These are phyloP conservation scores for Gulo gulo DNA, from an alignment of 2,113 vertebrate genomes.

Conservation along the genomic window DNA sequence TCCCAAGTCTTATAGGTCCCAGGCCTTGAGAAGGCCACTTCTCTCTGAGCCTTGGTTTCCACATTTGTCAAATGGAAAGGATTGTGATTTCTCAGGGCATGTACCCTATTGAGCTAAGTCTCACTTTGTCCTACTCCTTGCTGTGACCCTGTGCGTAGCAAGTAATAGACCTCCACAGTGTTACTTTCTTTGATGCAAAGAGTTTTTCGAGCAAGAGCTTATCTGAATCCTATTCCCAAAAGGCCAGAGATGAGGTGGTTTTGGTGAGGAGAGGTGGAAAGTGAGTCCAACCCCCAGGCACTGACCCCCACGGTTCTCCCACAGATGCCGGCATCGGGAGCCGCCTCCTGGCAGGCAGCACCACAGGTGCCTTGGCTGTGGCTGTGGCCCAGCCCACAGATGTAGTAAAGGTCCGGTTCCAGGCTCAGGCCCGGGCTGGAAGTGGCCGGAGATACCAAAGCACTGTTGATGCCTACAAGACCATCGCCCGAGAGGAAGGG, in stretches of 20 bases:
- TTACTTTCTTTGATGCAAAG: neutral
- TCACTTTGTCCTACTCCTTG: neutral
- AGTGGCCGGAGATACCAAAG: conserved; percentile 87
- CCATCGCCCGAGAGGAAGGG: conserved; percentile 90
- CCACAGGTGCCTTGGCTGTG: conserved; percentile 92
- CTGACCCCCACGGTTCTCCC: neutral
- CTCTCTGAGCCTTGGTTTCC: neutral
- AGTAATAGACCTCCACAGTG: neutral
- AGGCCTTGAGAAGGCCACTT: neutral
- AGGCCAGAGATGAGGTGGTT: neutral
- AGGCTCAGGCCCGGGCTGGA: conserved; percentile 85
- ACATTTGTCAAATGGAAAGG: conserved; percentile 4
- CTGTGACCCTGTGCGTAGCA: neutral
- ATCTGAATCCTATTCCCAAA: neutral
- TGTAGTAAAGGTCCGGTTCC: conserved; percentile 93
- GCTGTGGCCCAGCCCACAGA: conserved; percentile 92
- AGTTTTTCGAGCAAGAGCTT: neutral
- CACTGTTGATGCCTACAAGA: conserved; percentile 91
- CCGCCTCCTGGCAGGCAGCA: conserved; percentile 90
- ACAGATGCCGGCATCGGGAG: conserved; percentile 87
- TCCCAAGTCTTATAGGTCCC: neutral
- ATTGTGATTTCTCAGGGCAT: neutral
- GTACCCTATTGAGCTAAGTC: neutral
- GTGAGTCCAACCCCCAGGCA: neutral
- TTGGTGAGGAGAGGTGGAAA: neutral